Evolutionary conservation across 2,113 vertebrate species (phyloP).

Genomic region (Bubo bubo): DNA sequence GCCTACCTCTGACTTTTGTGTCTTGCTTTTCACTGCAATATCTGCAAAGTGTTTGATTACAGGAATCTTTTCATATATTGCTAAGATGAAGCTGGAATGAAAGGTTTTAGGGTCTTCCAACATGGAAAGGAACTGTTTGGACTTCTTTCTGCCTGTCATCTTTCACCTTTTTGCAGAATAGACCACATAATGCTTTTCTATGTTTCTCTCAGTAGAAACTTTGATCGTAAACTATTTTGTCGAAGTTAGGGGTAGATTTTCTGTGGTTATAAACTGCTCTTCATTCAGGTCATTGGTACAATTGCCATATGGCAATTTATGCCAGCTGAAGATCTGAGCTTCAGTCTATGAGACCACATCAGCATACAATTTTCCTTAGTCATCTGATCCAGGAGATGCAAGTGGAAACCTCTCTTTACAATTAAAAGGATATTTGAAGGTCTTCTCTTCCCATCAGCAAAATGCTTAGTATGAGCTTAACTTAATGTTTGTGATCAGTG

Average conservation of each 20-base stretch:
- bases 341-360: neutral
- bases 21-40: neutral
- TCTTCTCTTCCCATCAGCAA: conserved; percentile 22
- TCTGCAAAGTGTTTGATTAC: neutral
- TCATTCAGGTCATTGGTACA: neutral
- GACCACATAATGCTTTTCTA: neutral
- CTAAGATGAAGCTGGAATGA: neutral
- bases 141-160: neutral
- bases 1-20: neutral
- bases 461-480: neutral
- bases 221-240: neutral
- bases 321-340: neutral
- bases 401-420: neutral
- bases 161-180: neutral
- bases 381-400: conserved; percentile 21
- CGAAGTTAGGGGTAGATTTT: neutral
- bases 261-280: neutral
- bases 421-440: neutral
- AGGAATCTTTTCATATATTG: neutral
- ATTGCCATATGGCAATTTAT: neutral
- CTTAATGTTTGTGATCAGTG: neutral
- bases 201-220: neutral
- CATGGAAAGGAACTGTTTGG: neutral
- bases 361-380: neutral
- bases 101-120: neutral